Evolutionary conservation across 2,888 invertebrate genomes (phyloP).

Genomic region (Digitonthophagus gazella): DNA sequence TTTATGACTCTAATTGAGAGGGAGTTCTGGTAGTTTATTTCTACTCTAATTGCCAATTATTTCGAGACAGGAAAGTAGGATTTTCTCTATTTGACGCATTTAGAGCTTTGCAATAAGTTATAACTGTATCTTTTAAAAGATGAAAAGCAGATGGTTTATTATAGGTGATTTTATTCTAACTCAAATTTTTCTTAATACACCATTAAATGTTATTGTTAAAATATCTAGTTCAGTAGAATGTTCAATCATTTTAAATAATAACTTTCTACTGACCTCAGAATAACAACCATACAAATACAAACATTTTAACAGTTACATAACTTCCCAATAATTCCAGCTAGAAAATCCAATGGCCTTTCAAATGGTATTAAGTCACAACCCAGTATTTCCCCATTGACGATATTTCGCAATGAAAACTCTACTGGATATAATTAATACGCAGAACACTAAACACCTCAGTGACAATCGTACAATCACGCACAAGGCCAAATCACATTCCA

Average conservation of each 20-base stretch:
- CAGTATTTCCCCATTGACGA: neutral
- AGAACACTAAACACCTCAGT: neutral
- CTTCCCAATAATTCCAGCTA: neutral
- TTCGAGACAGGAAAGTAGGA: neutral
- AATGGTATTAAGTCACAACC: neutral
- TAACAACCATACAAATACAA: neutral
- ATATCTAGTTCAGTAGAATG: too few species aligned
- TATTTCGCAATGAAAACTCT: neutral
- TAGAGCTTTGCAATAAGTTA: neutral
- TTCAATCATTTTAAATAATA: too few species aligned
- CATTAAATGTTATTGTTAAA: too few species aligned
- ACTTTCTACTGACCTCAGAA: neutral
- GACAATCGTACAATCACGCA: neutral
- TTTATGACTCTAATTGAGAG: neutral
- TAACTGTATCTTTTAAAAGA: neutral
- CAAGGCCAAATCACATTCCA: neutral
- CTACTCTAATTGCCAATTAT: neutral
- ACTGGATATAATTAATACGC: neutral
- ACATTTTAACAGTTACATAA: neutral
- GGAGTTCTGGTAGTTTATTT: neutral
- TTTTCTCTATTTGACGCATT: neutral
- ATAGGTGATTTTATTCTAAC: too few species aligned
- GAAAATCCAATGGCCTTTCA: neutral
- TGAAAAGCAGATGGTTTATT: too few species aligned
- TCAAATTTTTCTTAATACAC: too few species aligned